Conservation (phyloP, 1,140 invertebrate genomes). For the Euwallacea fornicatus region DNA sequence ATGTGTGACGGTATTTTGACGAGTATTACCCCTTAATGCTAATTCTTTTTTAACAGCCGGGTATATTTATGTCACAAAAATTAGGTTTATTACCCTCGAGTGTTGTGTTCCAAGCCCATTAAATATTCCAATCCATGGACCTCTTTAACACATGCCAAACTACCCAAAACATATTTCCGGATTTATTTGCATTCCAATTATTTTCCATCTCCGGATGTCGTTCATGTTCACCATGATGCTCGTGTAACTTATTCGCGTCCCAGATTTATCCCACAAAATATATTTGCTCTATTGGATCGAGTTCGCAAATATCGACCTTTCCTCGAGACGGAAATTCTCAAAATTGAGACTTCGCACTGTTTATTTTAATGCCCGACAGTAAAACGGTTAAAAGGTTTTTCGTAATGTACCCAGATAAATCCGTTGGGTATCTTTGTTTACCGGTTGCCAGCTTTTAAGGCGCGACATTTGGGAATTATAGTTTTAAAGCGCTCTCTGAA, state of each 20-base stretch:
- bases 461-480: conserved; percentile 7
- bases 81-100: not conserved
- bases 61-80: not conserved
- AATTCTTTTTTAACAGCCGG: not conserved
- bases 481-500: conserved; percentile 10
- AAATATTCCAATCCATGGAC: conserved; percentile 1
- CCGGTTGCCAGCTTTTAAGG: conserved; percentile 14
- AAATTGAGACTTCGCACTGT: conserved; percentile 16
- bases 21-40: not conserved
- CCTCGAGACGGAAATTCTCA: conserved; percentile 18
- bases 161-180: not conserved
- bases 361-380: conserved; percentile 14
- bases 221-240: conserved; percentile 6
- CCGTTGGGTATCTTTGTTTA: conserved; percentile 12
- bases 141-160: not conserved
- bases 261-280: not conserved
- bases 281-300: conserved; percentile 19
- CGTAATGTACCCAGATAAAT: conserved; percentile 8
- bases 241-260: conserved; percentile 12
- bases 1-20: conserved; percentile 1
- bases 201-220: not conserved
- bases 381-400: conserved; percentile 15
- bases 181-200: conserved; percentile 19
- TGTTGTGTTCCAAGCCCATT: not conserved
- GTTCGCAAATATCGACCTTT: conserved; percentile 20